phyloP scores from a whole-genome alignment of 35 echinoderm and acorn worm genomes.

The Stichopus chloronotus region DNA sequence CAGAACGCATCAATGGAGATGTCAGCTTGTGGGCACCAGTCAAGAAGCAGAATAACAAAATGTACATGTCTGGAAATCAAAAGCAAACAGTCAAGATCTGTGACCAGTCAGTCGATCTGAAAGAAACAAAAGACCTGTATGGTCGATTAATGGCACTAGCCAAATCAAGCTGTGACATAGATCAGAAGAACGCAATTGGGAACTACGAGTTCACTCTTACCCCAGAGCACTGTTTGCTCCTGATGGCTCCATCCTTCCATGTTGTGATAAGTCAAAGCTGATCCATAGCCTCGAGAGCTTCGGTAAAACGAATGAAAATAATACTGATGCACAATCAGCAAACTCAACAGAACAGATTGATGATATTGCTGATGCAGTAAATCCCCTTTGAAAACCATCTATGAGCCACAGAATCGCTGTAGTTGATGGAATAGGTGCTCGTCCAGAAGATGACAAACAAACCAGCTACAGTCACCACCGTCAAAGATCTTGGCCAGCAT shows the following conservation, averaged over 20 bases:
- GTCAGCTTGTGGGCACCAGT: too few relatives aligned
- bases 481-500: neutral
- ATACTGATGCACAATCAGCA: too few relatives aligned
- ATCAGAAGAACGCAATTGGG: conserved; percentile 55
- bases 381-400: too few relatives aligned
- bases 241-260: too few relatives aligned
- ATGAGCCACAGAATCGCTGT: too few relatives aligned
- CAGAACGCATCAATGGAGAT: conserved; percentile 30
- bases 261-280: too few relatives aligned
- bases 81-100: conserved; percentile 37
- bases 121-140: conserved; percentile 74
- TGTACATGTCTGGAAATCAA: conserved; percentile 55
- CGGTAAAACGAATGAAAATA: too few relatives aligned
- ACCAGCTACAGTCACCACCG: too few relatives aligned
- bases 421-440: too few relatives aligned
- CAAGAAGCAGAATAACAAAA: conserved; percentile 63
- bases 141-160: conserved; percentile 60
- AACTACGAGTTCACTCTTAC: conserved; percentile 68
- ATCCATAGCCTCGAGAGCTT: too few relatives aligned
- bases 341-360: conserved; percentile 11
- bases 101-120: conserved; percentile 55
- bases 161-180: conserved; percentile 63
- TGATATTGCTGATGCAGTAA: conserved; percentile 71
- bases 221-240: conserved; percentile 68
- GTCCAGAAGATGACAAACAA: conserved; percentile 23